A percentile compares a stretch with the other conserved stretches of the same genome.
phyloP scores from a whole-genome alignment of 2,113 vertebrate genomes.

The Bolborhynchus lineola region DNA sequence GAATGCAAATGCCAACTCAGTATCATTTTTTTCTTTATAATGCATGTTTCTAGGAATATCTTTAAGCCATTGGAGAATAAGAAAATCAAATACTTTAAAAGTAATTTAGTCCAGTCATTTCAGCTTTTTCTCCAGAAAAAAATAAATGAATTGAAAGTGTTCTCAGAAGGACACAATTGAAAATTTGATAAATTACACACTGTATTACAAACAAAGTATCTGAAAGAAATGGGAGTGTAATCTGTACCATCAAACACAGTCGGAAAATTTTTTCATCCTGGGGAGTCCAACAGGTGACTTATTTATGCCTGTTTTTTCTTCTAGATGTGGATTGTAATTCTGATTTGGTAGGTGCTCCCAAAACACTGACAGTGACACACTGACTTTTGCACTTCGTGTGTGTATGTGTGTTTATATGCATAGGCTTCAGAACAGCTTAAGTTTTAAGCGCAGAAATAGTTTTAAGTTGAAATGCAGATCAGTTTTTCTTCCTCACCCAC shows the following conservation, averaged over 20 bases:
- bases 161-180: neutral
- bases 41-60: neutral
- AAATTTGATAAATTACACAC: neutral
- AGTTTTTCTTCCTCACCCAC: constrained; percentile 8
- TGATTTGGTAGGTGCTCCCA: neutral
- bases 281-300: neutral
- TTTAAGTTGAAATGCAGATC: constrained; percentile 37
- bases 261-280: neutral
- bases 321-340: neutral
- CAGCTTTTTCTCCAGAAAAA: neutral
- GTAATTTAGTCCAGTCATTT: neutral
- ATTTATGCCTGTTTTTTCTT: neutral
- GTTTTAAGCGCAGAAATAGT: neutral
- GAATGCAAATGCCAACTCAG: neutral
- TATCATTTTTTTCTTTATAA: neutral
- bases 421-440: neutral
- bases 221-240: neutral
- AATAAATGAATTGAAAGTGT: neutral
- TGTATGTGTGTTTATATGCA: neutral
- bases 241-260: neutral
- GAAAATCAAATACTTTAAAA: neutral
- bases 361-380: neutral
- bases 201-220: neutral
- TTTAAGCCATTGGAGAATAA: neutral
- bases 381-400: neutral